A percentile compares a stretch with the other conserved stretches of the same genome.
Conservation (phyloP, 2,113 vertebrate species). For the Hassar affinis region DNA sequence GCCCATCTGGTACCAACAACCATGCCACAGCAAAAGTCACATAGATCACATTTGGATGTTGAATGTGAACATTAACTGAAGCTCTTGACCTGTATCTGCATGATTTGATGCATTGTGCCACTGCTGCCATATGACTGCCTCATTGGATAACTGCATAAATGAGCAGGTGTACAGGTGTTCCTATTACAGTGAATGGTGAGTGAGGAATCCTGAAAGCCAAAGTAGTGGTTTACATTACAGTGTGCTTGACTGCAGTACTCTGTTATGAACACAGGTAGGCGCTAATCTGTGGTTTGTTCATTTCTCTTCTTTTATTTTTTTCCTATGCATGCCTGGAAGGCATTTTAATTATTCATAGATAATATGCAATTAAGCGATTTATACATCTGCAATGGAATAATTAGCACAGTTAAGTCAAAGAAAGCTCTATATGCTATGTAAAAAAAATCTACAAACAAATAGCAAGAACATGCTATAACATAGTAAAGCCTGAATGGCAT, state of each 20-base stretch:
- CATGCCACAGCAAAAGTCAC: too few relatives aligned
- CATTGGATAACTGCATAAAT: too few relatives aligned
- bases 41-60: too few relatives aligned
- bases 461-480: background rate
- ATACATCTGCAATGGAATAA: background rate
- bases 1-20: too few relatives aligned
- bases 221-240: too few relatives aligned
- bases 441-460: background rate
- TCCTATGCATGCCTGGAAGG: background rate
- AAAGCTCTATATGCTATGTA: background rate
- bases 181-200: too few relatives aligned
- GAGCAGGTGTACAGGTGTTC: too few relatives aligned
- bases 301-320: background rate
- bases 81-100: too few relatives aligned
- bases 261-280: constrained; percentile 6
- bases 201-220: too few relatives aligned
- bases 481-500: constrained; percentile 19
- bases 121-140: too few relatives aligned
- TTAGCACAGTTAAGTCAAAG: background rate
- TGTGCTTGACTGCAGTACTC: constrained; percentile 1
- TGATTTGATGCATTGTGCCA: too few relatives aligned
- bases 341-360: background rate
- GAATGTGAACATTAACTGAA: too few relatives aligned
- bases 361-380: background rate
- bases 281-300: background rate